Evolutionary conservation across 2,797 vertebrate species (phyloP), one percentile per base, ranked within the genome.

Genomic region (Enteromius viviparus): DNA sequence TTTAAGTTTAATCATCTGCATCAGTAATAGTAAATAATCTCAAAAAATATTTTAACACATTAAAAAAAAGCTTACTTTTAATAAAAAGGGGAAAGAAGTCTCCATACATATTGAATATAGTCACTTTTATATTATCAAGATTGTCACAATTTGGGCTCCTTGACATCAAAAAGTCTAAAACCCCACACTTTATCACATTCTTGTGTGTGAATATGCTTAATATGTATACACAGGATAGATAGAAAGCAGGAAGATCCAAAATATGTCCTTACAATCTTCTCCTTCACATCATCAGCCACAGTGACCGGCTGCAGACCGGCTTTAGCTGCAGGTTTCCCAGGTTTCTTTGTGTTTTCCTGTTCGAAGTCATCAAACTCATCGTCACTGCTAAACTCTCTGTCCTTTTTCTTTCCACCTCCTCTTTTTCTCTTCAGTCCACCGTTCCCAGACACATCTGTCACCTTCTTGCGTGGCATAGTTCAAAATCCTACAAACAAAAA

Each of bases 381-480:
- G 0, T 96, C 95, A 2, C 95, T 95, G 75, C 95, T 96, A 83
- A 96, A 95, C 74, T 96, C 95, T 6, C 94, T 80, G 55, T 96
- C 95, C 88, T 95, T 96, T 89, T 93, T 94, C 55, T 94, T 95
- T 5, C 92, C 92, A 0, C 92, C 91, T 15, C 90, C 87, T 85
- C 93, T 89, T 91, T 95, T 96, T 88, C 92, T 95, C 66, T 95
- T 96, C 86, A 91, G 15, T 8, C 94, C 94, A 29, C 94, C 94
- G 1, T 95, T 95, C 81, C 94, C 94, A 51, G 95, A 93, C 45
- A 94, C 91, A 21, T 95, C 95, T 0, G 94, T 94, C 88, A 94
- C 94, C 95, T 95, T 96, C 94, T 95, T 96, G 29, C 94, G 94
- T 86, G 95, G 95, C 95, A 96, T 96, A 78, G 85, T 92, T 83